Evolutionary conservation across 2,113 vertebrate genomes (phyloP), one percentile per base, ranked within the genome.

Genomic region (Pycnonotus jocosus): DNA sequence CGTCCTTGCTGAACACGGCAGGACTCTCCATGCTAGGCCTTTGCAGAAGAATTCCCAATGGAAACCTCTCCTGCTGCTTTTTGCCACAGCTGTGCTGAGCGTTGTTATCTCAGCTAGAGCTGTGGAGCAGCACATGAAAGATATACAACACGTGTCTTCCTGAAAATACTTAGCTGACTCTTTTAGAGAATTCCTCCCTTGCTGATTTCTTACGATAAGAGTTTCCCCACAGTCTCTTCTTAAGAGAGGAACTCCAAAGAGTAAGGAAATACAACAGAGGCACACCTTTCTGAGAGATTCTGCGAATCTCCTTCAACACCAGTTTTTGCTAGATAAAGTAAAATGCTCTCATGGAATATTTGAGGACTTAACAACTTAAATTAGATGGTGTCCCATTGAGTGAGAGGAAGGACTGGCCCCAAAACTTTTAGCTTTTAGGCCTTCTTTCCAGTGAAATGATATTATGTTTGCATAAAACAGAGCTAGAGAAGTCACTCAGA

Each of bases 71-170:
- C 51, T 58, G 38, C 48, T 64, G 80, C 47, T 58, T 37, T 53
- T 42, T 62, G 48, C 33, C 64, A 9, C 74, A 85, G 44, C 48
- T 71, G 35, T 21, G 22, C 42, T 51, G 65, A 42, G 28, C 12
- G 1, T 14, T 38, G 12, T 38, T 70, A 23, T 44, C 51, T 42
- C 31, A 40, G 28, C n/a, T 1, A 48, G 4, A 94, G 40, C 47
- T 51, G 22, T 25, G 38, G 45, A 61, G 73, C 77, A 65, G 23
- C 69, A 66, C 64, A n/a, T 62, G 47, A 81, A 78, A 70, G 38
- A 69, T 9, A 12, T 0, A 18, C 12, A 76, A 24, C 30, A 64
- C 57, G 11, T 3, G 9, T 30, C 16, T 44, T 33, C 12, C 1
- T 50, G 70, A 50, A 81, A 89, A 81, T 45, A 79, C 19, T 42